A percentile compares a stretch with the other conserved stretches of the same genome.
Evolutionary conservation across 2,797 vertebrate genomes (phyloP).

Genomic region (Leptatherina wallacei): DNA sequence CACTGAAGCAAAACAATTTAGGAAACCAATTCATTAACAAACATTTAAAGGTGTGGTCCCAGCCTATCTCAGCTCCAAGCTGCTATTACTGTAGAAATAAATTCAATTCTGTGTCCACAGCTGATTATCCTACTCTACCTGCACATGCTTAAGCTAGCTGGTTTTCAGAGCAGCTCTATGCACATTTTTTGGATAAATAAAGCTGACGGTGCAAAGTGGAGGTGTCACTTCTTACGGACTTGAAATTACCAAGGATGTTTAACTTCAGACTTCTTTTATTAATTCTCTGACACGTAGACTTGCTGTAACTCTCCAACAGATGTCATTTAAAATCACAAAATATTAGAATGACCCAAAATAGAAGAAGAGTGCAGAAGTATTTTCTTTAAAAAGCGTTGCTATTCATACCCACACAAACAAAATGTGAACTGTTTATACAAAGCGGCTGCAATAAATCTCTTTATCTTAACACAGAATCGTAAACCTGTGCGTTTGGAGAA

Average conservation of each 20-base stretch:
- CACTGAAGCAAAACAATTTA: neutral
- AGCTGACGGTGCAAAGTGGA: neutral
- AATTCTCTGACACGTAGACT: neutral
- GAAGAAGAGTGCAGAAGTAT: neutral
- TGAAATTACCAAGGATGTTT: neutral
- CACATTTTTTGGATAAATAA: constrained; percentile 1
- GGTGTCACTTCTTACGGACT: neutral
- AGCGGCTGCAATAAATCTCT: constrained; percentile 1
- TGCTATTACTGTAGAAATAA: no score
- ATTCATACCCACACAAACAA: neutral
- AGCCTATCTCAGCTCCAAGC: no score
- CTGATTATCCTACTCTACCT: no score
- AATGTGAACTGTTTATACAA: neutral
- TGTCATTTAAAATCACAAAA: neutral
- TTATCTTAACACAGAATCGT: neutral
- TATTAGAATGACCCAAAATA: neutral
- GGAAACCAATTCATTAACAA: neutral
- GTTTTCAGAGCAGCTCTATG: neutral
- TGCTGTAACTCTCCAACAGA: neutral
- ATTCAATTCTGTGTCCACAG: no score
- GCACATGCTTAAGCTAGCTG: no score
- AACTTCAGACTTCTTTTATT: neutral
- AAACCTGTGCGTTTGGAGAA: neutral
- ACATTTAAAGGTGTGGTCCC: neutral
- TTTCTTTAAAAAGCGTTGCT: neutral